Evolutionary conservation across 2,888 invertebrate species (phyloP).

Genomic region (Cheilosia variabilis): DNA sequence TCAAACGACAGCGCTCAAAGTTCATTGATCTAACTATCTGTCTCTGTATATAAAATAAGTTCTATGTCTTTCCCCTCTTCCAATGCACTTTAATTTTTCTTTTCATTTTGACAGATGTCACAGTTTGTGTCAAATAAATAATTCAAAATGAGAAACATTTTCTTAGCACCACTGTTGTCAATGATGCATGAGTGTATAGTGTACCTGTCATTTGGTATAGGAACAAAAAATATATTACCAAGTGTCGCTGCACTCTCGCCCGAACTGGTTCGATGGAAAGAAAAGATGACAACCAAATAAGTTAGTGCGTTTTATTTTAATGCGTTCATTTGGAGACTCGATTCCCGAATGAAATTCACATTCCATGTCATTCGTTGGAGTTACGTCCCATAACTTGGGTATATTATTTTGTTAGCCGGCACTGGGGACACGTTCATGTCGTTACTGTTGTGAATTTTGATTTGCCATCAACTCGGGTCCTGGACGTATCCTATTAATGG

Average conservation of each 20-base stretch:
- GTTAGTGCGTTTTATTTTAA: constrained; percentile 54
- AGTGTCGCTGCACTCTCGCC: constrained; percentile 49
- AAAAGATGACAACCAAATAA: constrained; percentile 66
- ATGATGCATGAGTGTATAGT: background rate
- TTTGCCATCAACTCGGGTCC: constrained; percentile 29
- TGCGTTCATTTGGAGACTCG: constrained; percentile 43
- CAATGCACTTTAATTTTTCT: too few relatives aligned
- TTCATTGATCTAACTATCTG: too few relatives aligned
- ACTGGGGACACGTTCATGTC: background rate
- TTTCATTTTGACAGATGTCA: too few relatives aligned
- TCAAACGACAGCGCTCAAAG: too few relatives aligned
- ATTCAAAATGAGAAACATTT: background rate
- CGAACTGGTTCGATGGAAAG: constrained; percentile 48
- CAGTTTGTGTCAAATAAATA: too few relatives aligned
- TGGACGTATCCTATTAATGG: background rate
- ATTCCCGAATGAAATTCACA: constrained; percentile 61
- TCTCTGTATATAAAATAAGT: too few relatives aligned
- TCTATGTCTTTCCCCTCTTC: too few relatives aligned
- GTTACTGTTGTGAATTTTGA: constrained; percentile 26
- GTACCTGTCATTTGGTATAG: background rate
- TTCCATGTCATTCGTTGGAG: constrained; percentile 45
- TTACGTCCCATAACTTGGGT: constrained; percentile 60
- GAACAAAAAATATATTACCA: constrained; percentile 36
- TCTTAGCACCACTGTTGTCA: constrained; percentile 2
- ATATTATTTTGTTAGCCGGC: constrained; percentile 38